These are phyloP conservation scores for Acropora yongei DNA, from an alignment of 64 coral and sea anemone genomes.

Conservation along the genomic window DNA sequence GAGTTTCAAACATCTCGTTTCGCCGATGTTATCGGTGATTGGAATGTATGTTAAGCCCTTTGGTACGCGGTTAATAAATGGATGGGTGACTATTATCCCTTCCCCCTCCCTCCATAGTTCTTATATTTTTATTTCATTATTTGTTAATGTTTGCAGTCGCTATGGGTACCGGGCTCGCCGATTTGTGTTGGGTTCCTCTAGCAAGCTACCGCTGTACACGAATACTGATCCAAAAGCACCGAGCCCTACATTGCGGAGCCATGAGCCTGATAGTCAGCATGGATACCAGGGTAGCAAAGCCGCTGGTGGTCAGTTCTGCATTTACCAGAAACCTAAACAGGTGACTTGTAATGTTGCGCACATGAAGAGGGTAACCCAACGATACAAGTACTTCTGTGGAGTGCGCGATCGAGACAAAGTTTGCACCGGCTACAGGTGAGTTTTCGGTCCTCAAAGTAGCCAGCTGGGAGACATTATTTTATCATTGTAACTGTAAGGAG, in stretches of 20 bases:
- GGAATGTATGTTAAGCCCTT: no score
- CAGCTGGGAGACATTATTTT: no score
- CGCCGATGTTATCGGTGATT: no score
- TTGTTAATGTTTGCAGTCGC: neutral
- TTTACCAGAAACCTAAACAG: slow-evolving; percentile 52
- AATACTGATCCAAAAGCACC: slow-evolving; percentile 21
- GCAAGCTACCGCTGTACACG: slow-evolving; percentile 39
- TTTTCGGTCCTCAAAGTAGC: neutral
- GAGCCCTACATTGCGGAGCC: slow-evolving; percentile 8
- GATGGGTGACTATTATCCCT: no score
- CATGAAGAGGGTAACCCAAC: slow-evolving; percentile 30
- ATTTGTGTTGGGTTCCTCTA: slow-evolving; percentile 15
- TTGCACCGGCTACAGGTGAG: slow-evolving; percentile 35
- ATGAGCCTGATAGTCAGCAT: neutral
- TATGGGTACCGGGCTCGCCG: neutral
- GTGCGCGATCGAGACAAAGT: slow-evolving; percentile 1
- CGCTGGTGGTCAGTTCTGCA: slow-evolving; percentile 18
- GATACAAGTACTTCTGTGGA: slow-evolving; percentile 41
- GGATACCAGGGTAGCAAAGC: neutral
- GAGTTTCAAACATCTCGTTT: no score
- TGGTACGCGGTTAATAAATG: no score
- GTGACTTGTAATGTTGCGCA: slow-evolving; percentile 44
- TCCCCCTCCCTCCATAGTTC: no score
- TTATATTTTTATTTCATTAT: neutral
- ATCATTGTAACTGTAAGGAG: no score